These are phyloP conservation scores for Antedon mediterranea DNA, from an alignment of 53 echinoderm and acorn worm genomes.

Conservation along the genomic window DNA sequence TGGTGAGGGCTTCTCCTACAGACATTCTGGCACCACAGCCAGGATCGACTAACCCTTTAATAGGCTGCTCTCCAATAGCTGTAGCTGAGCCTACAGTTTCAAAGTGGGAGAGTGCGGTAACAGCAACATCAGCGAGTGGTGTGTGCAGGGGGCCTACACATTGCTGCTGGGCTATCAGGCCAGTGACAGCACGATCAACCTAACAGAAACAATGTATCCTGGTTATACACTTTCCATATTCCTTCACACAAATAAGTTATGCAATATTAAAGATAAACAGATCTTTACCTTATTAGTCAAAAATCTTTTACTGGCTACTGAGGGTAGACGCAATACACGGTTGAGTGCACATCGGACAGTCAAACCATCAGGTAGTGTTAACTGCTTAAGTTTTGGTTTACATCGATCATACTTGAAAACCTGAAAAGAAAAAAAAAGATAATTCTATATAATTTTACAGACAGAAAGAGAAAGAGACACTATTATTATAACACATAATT, in stretches of 20 bases:
- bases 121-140: constrained; percentile 91
- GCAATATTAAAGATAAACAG: too few species aligned
- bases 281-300: constrained; percentile 79
- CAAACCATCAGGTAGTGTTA: constrained; percentile 45
- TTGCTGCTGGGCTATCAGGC: constrained; percentile 90
- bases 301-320: constrained; percentile 91
- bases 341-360: constrained; percentile 58
- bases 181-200: constrained; percentile 97
- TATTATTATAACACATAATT: too few species aligned
- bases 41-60: constrained; percentile 80
- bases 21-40: constrained; percentile 82
- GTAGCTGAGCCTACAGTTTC: constrained; percentile 84
- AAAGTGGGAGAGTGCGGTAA: constrained; percentile 85
- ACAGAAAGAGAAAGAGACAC: too few species aligned
- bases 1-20: constrained; percentile 80
- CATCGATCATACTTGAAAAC: constrained; percentile 54
- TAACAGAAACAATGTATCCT: background rate
- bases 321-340: constrained; percentile 78
- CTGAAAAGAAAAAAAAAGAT: constrained; percentile 17
- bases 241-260: too few species aligned
- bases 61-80: constrained; percentile 88
- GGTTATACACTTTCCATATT: too few species aligned
- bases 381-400: constrained; percentile 26
- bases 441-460: background rate
- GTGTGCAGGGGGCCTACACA: constrained; percentile 97